These are phyloP conservation scores for Monopterus albus DNA, from an alignment of 2,113 vertebrate species.

Conservation along the genomic window DNA sequence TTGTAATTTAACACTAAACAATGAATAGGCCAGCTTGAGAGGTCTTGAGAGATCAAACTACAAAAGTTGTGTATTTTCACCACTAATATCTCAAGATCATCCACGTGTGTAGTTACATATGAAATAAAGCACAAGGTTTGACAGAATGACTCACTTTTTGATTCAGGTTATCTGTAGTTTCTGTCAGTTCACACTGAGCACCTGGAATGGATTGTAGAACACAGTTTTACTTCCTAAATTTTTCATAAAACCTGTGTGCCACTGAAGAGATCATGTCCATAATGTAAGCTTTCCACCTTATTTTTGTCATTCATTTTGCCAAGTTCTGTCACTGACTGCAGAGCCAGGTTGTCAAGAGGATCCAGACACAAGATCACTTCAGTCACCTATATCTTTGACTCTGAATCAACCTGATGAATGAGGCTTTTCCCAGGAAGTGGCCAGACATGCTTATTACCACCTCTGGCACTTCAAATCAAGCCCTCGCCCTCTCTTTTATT, in stretches of 20 bases:
- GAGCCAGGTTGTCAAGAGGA: conserved; percentile 15
- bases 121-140: conserved; percentile 12
- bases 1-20: conserved; percentile 2
- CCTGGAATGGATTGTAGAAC: conserved; percentile 9
- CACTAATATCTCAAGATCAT: background rate
- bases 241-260: conserved; percentile 2
- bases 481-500: conserved; percentile 73
- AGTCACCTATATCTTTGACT: conserved; percentile 83
- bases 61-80: background rate
- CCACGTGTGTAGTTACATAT: background rate
- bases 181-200: conserved; percentile 31
- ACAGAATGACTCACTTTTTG: conserved; percentile 13
- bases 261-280: conserved; percentile 4
- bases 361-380: conserved; percentile 61
- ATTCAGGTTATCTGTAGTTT: conserved; percentile 19
- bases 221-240: background rate
- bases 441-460: conserved; percentile 87
- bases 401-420: conserved; percentile 87
- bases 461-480: conserved; percentile 91
- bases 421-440: conserved; percentile 86
- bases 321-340: background rate
- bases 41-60: conserved; percentile 1
- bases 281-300: background rate
- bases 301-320: conserved; percentile 32
- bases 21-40: background rate